Evolutionary conservation across 1,140 invertebrate genomes (phyloP), one percentile per base, ranked within the genome.

Genomic region (Drosophila pseudoobscura): DNA sequence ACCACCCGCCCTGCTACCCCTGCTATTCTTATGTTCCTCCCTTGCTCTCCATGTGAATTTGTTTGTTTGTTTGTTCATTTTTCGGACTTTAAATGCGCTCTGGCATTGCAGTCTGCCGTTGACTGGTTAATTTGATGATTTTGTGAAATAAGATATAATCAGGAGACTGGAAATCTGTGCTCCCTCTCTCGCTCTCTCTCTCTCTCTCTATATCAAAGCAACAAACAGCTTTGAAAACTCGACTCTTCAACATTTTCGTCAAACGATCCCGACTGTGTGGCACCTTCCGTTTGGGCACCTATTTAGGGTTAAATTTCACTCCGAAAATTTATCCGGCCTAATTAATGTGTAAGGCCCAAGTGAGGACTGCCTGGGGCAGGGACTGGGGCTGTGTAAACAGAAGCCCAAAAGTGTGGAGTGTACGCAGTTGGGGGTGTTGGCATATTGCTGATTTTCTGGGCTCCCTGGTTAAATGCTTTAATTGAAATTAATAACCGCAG

Each of bases 401-500:
- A 58, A 54, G 55, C 60, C 35, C 11, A 57, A 71, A 66, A 76
- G 57, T 54, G 74, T 62, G 71, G 17, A 20, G 65, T 35, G 56
- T 31, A 9, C 29, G 39, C 29, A 4, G 11, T 13, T 1, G 20
- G 52, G 31, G 6, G 53, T 35, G 35, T 39, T 39, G 35, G 49
- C 68, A 75, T 77, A 77, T 74, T 69, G 79, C 78, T 53, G 64
- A 78, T 76, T 75, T 78, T 79, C 78, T 58, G 55, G 76, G 61
- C 76, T 75, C 75, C 70, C 76, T 74, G 78, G 87, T 90, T 90
- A 90, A 90, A 90, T 88, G 79, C 79, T 90, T 90, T 90, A 90
- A 90, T 90, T 90, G 87, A 90, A 90, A 90, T 90, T 90, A 90
- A 90, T 90, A 90, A 90, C 82, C 82, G 75, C 82, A 87, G 68